phyloP scores from a whole-genome alignment of 2,797 vertebrate species.

The Diglossa cyanea region DNA sequence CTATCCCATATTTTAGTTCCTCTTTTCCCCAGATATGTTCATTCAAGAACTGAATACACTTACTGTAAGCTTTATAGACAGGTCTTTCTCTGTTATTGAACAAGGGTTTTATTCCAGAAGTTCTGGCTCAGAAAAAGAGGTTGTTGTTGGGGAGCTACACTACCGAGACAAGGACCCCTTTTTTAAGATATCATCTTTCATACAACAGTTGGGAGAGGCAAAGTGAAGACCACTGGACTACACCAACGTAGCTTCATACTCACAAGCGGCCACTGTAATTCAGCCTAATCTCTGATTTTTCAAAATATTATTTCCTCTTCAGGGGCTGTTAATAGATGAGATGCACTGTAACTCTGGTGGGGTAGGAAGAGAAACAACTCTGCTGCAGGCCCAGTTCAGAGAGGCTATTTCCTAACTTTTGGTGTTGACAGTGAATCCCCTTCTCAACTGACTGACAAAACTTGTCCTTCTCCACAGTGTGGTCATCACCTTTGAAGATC shows the following conservation, averaged over 20 bases:
- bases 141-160: background rate
- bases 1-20: background rate
- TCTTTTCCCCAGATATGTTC: background rate
- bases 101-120: background rate
- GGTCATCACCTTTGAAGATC: background rate
- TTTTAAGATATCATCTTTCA: background rate
- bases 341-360: background rate
- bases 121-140: background rate
- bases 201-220: background rate
- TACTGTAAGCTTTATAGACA: background rate
- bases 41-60: background rate
- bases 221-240: background rate
- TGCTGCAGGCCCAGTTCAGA: background rate
- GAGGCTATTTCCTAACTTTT: background rate
- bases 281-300: background rate
- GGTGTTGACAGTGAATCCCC: background rate
- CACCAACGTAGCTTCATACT: background rate
- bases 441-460: background rate
- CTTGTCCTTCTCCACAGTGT: background rate
- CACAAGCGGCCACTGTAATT: background rate
- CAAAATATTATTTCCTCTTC: background rate
- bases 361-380: background rate
- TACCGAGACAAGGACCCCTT: background rate
- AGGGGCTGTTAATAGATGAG: background rate
- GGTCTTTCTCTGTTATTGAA: background rate